These are phyloP conservation scores for Patiria pectinifera DNA, from an alignment of 53 echinoderm and acorn worm species.

Conservation along the genomic window DNA sequence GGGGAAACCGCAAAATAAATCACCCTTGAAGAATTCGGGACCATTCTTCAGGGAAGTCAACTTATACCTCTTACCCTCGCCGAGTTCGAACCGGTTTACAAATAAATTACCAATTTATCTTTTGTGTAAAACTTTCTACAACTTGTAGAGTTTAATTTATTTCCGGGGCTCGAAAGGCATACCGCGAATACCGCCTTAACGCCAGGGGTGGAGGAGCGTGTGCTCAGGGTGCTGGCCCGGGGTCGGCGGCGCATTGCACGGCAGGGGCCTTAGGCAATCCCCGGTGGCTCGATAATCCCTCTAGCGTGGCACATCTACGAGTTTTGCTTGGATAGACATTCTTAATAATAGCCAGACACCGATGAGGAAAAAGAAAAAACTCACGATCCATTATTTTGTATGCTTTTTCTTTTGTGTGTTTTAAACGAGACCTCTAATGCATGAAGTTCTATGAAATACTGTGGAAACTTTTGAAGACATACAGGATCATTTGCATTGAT, in stretches of 20 bases:
- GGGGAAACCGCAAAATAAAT: background rate
- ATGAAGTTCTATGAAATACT: no score
- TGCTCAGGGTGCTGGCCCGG: constrained; percentile 21
- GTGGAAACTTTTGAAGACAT: no score
- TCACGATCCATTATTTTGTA: background rate
- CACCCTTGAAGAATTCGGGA: background rate
- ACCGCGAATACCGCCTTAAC: constrained; percentile 22
- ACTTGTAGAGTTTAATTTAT: background rate
- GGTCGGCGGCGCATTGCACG: constrained; percentile 30
- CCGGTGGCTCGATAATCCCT: constrained; percentile 5
- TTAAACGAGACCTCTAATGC: no score
- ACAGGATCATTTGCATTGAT: no score
- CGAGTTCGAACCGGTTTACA: background rate
- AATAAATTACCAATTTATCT: constrained; percentile 18
- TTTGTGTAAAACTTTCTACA: background rate
- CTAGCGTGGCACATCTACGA: background rate
- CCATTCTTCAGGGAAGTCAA: background rate
- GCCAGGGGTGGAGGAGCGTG: background rate
- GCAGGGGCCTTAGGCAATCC: background rate
- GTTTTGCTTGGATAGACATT: background rate
- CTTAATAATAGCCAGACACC: background rate
- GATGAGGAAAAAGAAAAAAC: background rate
- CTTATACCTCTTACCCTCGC: background rate
- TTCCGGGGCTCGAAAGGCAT: background rate
- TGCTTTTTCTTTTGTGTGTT: no score